Base-by-base conservation (phyloP, 2,888 invertebrate genomes). In the Chesias legatella region DNA sequence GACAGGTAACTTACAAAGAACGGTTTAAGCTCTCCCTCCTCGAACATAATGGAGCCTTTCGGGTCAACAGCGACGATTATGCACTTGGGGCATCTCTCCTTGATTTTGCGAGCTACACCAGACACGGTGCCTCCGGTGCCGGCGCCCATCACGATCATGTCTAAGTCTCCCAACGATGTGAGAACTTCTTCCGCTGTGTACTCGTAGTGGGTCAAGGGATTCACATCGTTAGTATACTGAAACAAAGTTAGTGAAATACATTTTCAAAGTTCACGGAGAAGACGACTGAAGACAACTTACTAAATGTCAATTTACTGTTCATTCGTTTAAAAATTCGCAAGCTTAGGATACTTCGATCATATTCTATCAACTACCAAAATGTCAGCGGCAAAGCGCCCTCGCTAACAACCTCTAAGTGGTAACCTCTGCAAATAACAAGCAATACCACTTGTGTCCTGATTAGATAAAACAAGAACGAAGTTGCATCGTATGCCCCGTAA, bases 121-220 rank as follows among this genome's bases (percentile, higher is more conserved):
- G 94, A 91, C 7, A 98, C 90, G 0, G 98, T 97, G 3, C 98
- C 98, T 0, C 98, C 98, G 0, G 98, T 98, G 7, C 98, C 98
- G 5, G 97, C 93, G 9, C 95, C 93, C 28, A 89, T 79, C 34
- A 96, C 91, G 43, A 96, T 81, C 92, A 96, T 93, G 73, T 98
- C 97, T 13, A 98, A 78, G 62, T 91, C 92, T 45, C 92, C 92
- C 1, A 73, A 53, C 0, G 73, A 50, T 38, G 93, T 90, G 30
- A 96, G 84, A 58, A 98, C 97, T 88, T 98, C 98, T 51, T 92
- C 92, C 0, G 93, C 98, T 1, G 98, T 99, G 36, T 92, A 91
- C 66, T 99, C 98, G 71, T 98, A 98, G 79, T 99, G 98, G 0
- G 97, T 96, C 60, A 97, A 69, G 0, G 98, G 97, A 84, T 99